Percentiles rank a stretch among this genome's conserved stretches.
phyloP scores from a whole-genome alignment of 2,797 vertebrate species.

The Percopsis omiscomaycus region DNA sequence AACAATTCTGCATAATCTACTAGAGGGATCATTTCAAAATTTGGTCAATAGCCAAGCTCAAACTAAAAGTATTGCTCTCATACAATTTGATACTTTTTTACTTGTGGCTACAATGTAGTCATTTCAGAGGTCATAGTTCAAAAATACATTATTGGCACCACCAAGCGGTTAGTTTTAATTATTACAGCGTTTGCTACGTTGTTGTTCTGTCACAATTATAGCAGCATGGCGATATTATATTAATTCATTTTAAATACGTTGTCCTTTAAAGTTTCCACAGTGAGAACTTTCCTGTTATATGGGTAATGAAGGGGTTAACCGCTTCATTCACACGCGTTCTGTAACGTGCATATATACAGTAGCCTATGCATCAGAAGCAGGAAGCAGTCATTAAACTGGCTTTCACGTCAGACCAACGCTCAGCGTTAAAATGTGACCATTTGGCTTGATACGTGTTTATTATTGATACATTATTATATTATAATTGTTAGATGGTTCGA shows the following conservation, averaged over 20 bases:
- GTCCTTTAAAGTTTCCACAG: too few species aligned
- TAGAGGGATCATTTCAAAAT: too few species aligned
- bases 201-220: not conserved
- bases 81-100: too few species aligned
- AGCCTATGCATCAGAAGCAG: slow-evolving; percentile 26
- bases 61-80: too few species aligned
- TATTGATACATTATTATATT: too few species aligned
- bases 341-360: not conserved
- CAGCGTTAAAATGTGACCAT: not conserved
- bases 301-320: slow-evolving; percentile 41
- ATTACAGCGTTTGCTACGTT: slow-evolving; percentile 1
- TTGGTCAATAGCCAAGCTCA: too few species aligned
- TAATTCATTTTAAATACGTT: too few species aligned
- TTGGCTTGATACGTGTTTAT: not conserved
- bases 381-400: slow-evolving; percentile 4
- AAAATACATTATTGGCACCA: not conserved
- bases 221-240: too few species aligned
- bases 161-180: not conserved
- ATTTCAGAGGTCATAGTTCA: too few species aligned
- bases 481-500: not conserved
- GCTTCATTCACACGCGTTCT: not conserved
- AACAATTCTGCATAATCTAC: too few species aligned
- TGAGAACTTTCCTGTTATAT: not conserved
- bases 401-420: not conserved
- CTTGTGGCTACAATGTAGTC: too few species aligned